Conservation (phyloP, 1,140 invertebrate genomes). For the Cecropterus lyciades region DNA sequence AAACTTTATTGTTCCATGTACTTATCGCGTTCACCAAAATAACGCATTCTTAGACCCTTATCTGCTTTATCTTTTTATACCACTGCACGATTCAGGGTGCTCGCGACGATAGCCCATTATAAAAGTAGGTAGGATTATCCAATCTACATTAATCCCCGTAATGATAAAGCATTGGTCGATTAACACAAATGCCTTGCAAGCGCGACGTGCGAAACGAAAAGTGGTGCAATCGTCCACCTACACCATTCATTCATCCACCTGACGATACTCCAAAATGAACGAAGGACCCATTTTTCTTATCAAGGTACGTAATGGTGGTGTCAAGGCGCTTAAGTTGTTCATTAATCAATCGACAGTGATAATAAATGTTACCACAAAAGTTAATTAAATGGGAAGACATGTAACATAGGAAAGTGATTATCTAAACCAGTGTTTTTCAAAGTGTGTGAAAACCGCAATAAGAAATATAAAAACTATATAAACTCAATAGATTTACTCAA, state of each 20-base stretch:
- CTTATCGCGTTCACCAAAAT: neutral
- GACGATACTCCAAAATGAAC: slow-evolving; percentile 11
- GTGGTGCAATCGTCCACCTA: no score
- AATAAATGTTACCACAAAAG: no score
- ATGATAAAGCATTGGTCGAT: neutral
- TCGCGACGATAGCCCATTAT: neutral
- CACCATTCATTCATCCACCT: no score
- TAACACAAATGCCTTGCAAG: slow-evolving; percentile 4
- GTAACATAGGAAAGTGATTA: no score
- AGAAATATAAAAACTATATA: no score
- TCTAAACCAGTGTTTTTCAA: no score
- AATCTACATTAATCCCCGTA: slow-evolving; percentile 1
- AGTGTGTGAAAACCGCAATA: no score
- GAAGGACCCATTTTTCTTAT: slow-evolving; percentile 38
- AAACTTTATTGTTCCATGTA: no score
- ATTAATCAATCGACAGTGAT: no score
- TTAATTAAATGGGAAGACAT: no score
- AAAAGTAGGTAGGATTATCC: slow-evolving; percentile 3
- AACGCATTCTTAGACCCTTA: neutral
- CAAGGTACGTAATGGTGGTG: slow-evolving; percentile 27
- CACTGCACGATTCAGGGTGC: neutral
- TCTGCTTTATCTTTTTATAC: neutral
- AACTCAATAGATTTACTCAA: no score
- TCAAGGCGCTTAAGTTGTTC: no score
- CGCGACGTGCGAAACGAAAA: neutral